Evolutionary conservation across 2,797 vertebrate genomes (phyloP).

Genomic region (Mergus octosetaceus): DNA sequence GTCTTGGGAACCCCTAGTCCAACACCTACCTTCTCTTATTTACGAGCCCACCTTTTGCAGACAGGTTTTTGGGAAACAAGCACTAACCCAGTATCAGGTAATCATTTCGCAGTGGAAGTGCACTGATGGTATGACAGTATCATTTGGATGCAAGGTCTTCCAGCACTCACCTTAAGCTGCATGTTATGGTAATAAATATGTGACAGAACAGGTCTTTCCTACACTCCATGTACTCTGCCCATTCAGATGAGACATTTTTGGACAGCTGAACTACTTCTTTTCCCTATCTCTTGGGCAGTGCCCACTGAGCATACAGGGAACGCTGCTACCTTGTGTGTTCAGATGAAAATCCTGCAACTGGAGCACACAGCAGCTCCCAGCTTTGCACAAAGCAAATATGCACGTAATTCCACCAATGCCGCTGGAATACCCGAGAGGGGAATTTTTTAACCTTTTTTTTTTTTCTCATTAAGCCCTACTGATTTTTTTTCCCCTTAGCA

Average conservation of each 20-base stretch:
- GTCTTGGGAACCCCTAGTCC: fast-evolving
- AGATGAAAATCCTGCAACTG: neutral
- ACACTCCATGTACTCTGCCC: neutral
- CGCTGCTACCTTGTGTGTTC: neutral
- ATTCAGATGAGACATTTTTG: neutral
- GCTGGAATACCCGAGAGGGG: neutral
- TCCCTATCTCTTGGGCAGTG: neutral
- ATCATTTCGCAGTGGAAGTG: neutral
- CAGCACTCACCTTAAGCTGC: neutral
- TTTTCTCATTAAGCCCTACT: neutral
- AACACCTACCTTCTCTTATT: neutral
- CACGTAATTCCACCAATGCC: neutral
- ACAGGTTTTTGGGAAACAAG: neutral
- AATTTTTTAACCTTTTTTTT: neutral
- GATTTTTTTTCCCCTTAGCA: neutral
- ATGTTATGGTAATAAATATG: neutral
- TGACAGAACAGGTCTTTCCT: neutral
- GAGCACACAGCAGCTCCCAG: neutral
- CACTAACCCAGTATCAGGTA: neutral
- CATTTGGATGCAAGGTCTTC: neutral
- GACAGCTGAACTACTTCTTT: neutral
- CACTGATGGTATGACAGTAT: neutral
- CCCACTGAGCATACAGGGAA: fast-evolving
- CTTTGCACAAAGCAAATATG: neutral
- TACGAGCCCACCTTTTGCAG: neutral